A percentile compares a stretch with the other conserved stretches of the same genome.
Conservation (phyloP, 2,113 vertebrate genomes). For the Panurus biarmicus region DNA sequence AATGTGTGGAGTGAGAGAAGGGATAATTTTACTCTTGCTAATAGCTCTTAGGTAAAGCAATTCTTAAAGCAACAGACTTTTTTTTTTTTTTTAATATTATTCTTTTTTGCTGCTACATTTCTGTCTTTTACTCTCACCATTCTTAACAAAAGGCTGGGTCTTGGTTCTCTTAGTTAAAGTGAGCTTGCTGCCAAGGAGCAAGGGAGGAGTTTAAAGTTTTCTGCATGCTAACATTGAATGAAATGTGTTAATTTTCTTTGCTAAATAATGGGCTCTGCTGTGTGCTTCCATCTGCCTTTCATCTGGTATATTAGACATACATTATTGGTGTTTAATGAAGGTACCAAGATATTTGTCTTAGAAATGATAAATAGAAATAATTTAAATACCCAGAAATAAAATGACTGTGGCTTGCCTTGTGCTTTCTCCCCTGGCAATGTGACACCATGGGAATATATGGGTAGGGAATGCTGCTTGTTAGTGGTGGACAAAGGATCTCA, state of each 20-base stretch:
- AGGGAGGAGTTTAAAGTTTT: not conserved
- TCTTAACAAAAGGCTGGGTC: not conserved
- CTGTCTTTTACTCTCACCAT: not conserved
- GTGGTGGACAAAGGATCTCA: not conserved
- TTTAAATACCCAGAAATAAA: not conserved
- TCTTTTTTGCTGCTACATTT: not conserved
- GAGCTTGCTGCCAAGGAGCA: not conserved
- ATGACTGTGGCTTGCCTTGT: not conserved
- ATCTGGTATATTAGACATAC: not conserved
- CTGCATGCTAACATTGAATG: not conserved
- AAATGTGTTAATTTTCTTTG: not conserved
- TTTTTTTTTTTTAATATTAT: not conserved
- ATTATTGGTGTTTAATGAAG: not conserved
- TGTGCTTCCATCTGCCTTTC: not conserved
- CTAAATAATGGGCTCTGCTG: not conserved
- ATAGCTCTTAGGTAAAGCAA: not conserved
- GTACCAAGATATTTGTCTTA: not conserved
- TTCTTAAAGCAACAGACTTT: not conserved
- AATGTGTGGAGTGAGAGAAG: not conserved
- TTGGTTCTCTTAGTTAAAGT: not conserved
- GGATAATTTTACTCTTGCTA: not conserved
- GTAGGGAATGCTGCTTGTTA: not conserved
- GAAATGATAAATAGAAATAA: not conserved
- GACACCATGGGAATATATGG: not conserved
- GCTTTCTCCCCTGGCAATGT: not conserved